These are phyloP conservation scores for Struthidea cinerea DNA, from an alignment of 2,113 vertebrate species.

Conservation along the genomic window DNA sequence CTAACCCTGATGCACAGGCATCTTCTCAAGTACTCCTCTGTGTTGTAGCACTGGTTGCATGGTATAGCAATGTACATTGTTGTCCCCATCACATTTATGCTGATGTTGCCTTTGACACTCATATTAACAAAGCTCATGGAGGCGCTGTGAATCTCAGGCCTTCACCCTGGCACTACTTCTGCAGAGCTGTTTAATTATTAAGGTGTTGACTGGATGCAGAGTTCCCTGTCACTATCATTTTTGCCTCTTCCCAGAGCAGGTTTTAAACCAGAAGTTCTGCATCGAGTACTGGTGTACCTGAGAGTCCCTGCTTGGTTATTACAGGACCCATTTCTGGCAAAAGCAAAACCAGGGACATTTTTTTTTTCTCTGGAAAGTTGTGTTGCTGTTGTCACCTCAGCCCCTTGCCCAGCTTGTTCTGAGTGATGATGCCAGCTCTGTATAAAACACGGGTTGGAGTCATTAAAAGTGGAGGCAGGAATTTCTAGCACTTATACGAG, in stretches of 20 bases:
- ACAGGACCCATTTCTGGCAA: background rate
- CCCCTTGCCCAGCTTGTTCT: background rate
- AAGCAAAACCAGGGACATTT: background rate
- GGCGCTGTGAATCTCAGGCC: accelerated
- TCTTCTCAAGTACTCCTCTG: background rate
- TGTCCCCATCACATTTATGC: background rate
- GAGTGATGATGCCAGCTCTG: background rate
- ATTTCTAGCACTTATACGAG: background rate
- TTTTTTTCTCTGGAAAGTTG: accelerated
- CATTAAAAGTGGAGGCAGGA: background rate
- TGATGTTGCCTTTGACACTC: background rate
- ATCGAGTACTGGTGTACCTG: background rate
- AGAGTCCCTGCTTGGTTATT: background rate
- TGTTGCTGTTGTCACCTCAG: background rate
- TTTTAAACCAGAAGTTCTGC: background rate
- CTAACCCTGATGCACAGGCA: background rate
- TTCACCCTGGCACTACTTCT: background rate
- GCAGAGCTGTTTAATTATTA: background rate
- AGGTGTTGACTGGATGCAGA: background rate
- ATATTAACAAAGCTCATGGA: accelerated
- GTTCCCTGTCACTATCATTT: background rate
- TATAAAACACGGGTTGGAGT: background rate
- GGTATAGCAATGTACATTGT: background rate
- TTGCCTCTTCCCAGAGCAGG: background rate
- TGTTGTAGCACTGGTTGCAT: background rate